Evolutionary conservation across 2,113 vertebrate species (phyloP), one percentile per base, ranked within the genome.

Genomic region (Edolisoma coerulescens): DNA sequence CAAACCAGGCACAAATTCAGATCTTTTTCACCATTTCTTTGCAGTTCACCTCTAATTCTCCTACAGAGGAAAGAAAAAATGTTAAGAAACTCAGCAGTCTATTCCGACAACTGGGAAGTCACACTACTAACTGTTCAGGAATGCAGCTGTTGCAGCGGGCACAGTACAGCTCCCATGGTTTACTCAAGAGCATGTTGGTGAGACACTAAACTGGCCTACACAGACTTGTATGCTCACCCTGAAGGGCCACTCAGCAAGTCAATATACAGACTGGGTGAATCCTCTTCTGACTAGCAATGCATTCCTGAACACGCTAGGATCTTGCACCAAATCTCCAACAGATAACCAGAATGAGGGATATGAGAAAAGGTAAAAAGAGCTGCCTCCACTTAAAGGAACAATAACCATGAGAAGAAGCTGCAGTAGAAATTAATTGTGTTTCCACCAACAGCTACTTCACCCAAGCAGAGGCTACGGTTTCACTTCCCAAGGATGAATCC

Each of bases 131-230:
- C 32, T 28, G 54, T 2, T 52, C 45, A 75, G 65, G 53, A 96
- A 64, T 8, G n/a, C 52, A 85, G 16, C 61, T 37, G n/a, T 20
- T n/a, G 69, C 74, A 70, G 65, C 8, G 39, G 84, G 73, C 45
- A 64, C 24, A 33, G 47, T 9, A 45, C 50, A 75, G 56, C 67
- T 71, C 49, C 41, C 33, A 14, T 4, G 41, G 47, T 23, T 75
- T 13, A 4, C n/a, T 67, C 5, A 50, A 65, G 23, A 54, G 24
- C 73, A 24, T 0, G 2, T 0, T n/a, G 65, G 27, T 42, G 74
- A 83, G 56, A 76, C n/a, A 54, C 42, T 53, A 7, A 75, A 37
- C 53, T 42, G 42, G 21, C 68, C 68, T 41, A 56, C 33, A 90
- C 59, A 42, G 49, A 65, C 30, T 53, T 60, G 33, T 10, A 13